phyloP scores from a whole-genome alignment of 1,140 invertebrate species.

The Cherax quadricarinatus region DNA sequence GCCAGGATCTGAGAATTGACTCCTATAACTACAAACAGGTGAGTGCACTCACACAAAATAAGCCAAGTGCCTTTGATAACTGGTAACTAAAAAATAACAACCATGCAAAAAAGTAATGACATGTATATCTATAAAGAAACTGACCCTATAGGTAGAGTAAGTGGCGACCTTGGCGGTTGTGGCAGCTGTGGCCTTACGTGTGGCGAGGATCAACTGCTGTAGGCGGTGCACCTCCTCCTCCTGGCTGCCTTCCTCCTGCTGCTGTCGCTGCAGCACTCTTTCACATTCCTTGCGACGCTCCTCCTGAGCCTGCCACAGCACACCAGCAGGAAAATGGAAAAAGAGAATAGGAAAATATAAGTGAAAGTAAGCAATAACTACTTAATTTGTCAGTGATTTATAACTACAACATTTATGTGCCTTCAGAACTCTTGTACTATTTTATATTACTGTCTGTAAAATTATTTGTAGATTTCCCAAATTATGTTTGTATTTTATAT shows the following conservation, averaged over 20 bases:
- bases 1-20: no score
- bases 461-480: no score
- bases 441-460: no score
- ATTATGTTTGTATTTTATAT: no score
- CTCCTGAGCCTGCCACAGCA: constrained; percentile 31
- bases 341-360: background rate
- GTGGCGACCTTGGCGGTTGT: constrained; percentile 57
- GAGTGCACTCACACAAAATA: no score
- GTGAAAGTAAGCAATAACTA: background rate
- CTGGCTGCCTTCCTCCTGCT: background rate
- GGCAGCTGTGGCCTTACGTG: constrained; percentile 22
- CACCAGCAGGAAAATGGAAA: background rate
- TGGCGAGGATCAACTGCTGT: constrained; percentile 28
- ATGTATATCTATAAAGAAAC: background rate
- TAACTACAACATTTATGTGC: background rate
- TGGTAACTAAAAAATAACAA: no score
- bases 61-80: no score
- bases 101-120: no score
- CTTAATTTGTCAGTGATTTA: background rate
- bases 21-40: no score
- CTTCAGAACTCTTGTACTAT: background rate
- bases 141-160: constrained; percentile 54
- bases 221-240: constrained; percentile 23
- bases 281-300: constrained; percentile 29
- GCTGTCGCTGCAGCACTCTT: constrained; percentile 16